Conservation (phyloP, 2,888 invertebrate species). For the Mycalesis mineus region DNA sequence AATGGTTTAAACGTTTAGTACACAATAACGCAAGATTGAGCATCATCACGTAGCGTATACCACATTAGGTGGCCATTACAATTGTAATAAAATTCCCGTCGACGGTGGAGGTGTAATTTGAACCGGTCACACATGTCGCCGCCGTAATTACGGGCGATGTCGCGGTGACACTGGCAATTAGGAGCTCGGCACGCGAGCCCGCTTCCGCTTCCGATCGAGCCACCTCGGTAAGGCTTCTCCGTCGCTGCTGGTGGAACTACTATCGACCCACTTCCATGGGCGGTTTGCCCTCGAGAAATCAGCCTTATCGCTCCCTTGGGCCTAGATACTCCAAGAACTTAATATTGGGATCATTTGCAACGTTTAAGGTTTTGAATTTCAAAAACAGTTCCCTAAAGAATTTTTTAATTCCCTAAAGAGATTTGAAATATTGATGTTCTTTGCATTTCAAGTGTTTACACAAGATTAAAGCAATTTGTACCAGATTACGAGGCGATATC, state of each 20-base stretch:
- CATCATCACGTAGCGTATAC: conserved; percentile 4
- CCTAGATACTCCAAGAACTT: too few species aligned
- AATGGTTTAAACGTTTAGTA: not conserved
- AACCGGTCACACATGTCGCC: conserved; percentile 50
- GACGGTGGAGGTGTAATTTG: conserved; percentile 38
- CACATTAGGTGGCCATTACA: conserved; percentile 19
- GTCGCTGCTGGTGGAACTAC: conserved; percentile 26
- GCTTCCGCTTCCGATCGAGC: conserved; percentile 68
- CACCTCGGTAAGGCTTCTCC: conserved; percentile 51
- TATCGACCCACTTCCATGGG: conserved; percentile 28
- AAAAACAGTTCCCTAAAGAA: too few species aligned
- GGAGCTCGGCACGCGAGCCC: conserved; percentile 56
- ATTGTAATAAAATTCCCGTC: conserved; percentile 21
- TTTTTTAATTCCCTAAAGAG: too few species aligned
- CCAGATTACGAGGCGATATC: not conserved
- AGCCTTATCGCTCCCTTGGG: too few species aligned
- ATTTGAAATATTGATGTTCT: too few species aligned
- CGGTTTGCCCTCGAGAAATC: not conserved
- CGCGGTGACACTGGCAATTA: conserved; percentile 65
- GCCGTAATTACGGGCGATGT: conserved; percentile 36
- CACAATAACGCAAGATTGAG: too few species aligned
- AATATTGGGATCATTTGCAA: too few species aligned
- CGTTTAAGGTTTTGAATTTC: too few species aligned
- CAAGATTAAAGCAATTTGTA: not conserved
- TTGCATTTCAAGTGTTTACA: too few species aligned